Percentiles rank a stretch among this genome's conserved stretches.
phyloP scores from a whole-genome alignment of 2,888 invertebrate species.

The Uropetala carovei region DNA sequence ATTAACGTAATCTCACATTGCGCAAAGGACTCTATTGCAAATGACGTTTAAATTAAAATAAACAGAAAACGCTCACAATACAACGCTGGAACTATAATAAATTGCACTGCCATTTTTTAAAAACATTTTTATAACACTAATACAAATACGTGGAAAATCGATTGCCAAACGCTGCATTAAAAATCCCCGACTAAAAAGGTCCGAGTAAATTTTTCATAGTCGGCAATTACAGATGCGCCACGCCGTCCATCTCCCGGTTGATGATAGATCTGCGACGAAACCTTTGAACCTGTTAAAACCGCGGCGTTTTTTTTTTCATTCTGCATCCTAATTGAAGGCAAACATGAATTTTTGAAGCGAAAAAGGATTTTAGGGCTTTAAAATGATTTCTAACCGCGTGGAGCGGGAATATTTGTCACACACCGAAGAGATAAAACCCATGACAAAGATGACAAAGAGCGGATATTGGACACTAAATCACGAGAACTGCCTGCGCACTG shows the following conservation, averaged over 20 bases:
- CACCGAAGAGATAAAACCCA: conserved; percentile 56
- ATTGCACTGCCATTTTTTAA: no score
- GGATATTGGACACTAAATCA: conserved; percentile 61
- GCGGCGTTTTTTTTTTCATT: conserved; percentile 38
- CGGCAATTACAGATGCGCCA: conserved; percentile 39
- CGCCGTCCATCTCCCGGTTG: background rate
- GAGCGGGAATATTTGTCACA: conserved; percentile 57
- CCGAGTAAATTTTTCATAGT: background rate
- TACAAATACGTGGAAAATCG: no score
- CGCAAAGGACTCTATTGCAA: no score
- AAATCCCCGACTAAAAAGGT: no score
- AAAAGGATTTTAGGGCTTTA: conserved; percentile 42
- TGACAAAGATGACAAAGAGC: conserved; percentile 56
- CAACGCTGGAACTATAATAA: no score
- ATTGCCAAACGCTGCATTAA: no score
- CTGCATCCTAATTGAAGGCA: conserved; percentile 55
- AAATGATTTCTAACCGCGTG: conserved; percentile 61
- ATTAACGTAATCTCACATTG: no score
- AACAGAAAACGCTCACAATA: no score
- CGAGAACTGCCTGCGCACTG: background rate
- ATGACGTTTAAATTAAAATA: no score
- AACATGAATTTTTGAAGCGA: conserved; percentile 45
- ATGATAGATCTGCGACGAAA: conserved; percentile 25
- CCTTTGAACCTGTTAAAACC: conserved; percentile 40
- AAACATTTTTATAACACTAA: no score